Evolutionary conservation across 2,113 vertebrate genomes (phyloP), one percentile per base, ranked within the genome.

Genomic region (Peucedramus taeniatus): DNA sequence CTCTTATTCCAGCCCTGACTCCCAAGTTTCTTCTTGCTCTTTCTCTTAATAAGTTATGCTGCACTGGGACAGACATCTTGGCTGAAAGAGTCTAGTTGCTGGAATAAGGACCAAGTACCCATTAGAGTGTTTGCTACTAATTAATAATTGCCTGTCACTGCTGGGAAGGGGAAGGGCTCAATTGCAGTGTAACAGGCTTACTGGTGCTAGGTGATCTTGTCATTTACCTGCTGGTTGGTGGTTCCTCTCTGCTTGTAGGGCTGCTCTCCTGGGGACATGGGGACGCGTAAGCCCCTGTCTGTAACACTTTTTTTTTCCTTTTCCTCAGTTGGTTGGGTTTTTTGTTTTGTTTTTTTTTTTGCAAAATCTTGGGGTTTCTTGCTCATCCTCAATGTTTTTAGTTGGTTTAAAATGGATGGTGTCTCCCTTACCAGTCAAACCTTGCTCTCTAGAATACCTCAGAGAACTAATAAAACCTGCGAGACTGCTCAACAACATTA

Each of bases 31-130:
- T 80, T 94, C 70, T 47, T 59, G 87, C 54, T 95, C 33, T 72
- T 53, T 92, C 45, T 44, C n/a, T 57, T 95, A 89, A 96, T 72
- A 91, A 97, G 69, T 76, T 91, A 82, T 81, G 56, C 69, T 3
- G 3, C 15, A 3, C 82, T 53, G 65, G 83, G 80, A 16, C 33
- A 22, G 77, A 89, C 18, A 27, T 87, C 70, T 91, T 11, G 10
- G 45, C 80, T 90, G 75, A 80, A 96, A 87, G 84, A 84, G 59
- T 82, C 71, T 84, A 75, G 88, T 61, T 83, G 74, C 60, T 92
- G 84, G 89, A 82, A 50, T 78, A 83, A 93, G 65, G 93, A 53
- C 56, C 63, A 93, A 82, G 86, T 64, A 84, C 24, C 57, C 70
- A 51, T 85, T 79, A 68, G 60, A 42, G 59, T 37, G 71, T 84